Base-by-base conservation (phyloP, 1,140 invertebrate genomes). In the Physella acuta region DNA sequence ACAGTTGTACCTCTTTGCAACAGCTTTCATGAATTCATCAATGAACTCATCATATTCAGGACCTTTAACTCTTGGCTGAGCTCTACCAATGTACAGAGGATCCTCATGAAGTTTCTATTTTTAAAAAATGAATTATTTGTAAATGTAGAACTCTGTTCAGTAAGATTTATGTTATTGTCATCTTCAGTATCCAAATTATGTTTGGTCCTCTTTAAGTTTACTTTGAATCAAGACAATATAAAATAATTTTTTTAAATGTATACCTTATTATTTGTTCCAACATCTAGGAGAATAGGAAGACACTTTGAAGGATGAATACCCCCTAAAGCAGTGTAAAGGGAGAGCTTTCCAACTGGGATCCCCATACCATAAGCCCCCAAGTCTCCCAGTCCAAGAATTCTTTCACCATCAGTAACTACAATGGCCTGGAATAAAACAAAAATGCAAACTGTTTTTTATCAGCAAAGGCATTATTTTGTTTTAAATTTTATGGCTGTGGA, bases 21-120 rank as follows among this genome's bases (percentile, higher is more conserved):
- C 93, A 0, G 95, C 95, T 79, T 92, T 87, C 97, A 99, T 99
- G 82, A 99, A 99, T 85, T 99, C 97, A 78, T 99, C 97, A 60
- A 99, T 90, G 73, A 99, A 92, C 36, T 93, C 92, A 81, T 99
- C 96, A 85, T 99, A 99, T 70, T 92, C 90, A 33, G 89, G 87
- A 11, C 97, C 97, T 49, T 91, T 90, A 0, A 92, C 91, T 63
- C 97, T 88, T 72, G 91, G 91, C 77, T 98, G 94, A 69, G 93
- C 88, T 36, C 98, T 84, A 64, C 97, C 97, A 78, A 98, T 95
- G 84, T 99, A 99, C 63, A 96, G 88, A 4, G 95, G 94, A 88
- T 99, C 95, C 81, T 97, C 90, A 30, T 97, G 86, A 0, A 98
- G 86, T 84, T 90, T 88, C 90, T 93, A 78, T 16, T n/a, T n/a